Percentiles rank a stretch among this genome's conserved stretches.
These are phyloP conservation scores for Perognathus longimembris DNA, from an alignment of 2,113 vertebrate genomes.

Conservation along the genomic window DNA sequence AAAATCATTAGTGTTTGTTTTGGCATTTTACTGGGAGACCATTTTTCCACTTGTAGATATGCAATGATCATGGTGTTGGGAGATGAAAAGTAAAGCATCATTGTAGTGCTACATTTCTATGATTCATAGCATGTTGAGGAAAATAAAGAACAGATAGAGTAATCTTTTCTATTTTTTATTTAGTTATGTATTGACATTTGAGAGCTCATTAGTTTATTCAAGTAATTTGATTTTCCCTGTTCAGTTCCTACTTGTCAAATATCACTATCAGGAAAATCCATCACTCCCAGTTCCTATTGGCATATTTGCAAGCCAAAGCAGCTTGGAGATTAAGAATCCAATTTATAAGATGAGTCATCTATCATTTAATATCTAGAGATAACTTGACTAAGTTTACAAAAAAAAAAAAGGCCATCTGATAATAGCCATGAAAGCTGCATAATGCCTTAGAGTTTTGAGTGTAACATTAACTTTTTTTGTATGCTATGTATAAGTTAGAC, in stretches of 20 bases:
- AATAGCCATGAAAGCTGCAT: background rate
- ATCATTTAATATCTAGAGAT: conserved; percentile 65
- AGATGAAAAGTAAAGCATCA: background rate
- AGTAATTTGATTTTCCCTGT: conserved; percentile 80
- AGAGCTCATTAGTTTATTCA: conserved; percentile 80
- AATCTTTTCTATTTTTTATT: conserved; percentile 59
- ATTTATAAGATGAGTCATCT: conserved; percentile 75
- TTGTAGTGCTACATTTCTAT: background rate
- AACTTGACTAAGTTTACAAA: conserved; percentile 48
- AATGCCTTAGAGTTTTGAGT: background rate
- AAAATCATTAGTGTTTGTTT: background rate
- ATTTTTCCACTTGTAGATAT: background rate
- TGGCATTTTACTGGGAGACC: background rate
- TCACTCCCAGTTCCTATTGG: conserved; percentile 78
- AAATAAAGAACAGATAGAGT: conserved; percentile 40
- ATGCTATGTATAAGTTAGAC: background rate
- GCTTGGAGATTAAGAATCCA: conserved; percentile 72
- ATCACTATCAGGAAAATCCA: conserved; percentile 74
- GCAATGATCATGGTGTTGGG: background rate
- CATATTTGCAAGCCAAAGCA: conserved; percentile 74
- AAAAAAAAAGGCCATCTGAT: background rate
- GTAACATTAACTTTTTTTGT: background rate
- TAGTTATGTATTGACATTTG: conserved; percentile 76
- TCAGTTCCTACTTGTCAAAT: conserved; percentile 80
- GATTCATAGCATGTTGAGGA: conserved; percentile 18